Base-by-base conservation (phyloP, 2,797 vertebrate species). In the Danio jaintianensis region DNA sequence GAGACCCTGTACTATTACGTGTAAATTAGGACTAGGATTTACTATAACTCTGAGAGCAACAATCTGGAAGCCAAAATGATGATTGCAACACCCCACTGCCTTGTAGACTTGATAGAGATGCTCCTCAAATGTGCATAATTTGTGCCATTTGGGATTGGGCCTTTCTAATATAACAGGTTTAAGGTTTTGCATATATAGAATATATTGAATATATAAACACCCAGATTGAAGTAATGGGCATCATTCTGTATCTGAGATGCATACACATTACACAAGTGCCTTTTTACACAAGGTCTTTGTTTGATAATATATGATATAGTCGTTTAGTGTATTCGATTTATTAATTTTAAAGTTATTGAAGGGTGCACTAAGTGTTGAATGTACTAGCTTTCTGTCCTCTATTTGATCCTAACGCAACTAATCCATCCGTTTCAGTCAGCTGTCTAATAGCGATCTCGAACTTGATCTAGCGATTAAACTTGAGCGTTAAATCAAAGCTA, bases 391-490 rank as follows among this genome's bases (percentile, higher is more conserved):
- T 56, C 36, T 43, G 13, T 56, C 53, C 40, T 58, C 18, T 43
- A 7, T 43, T 71, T 56, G 11, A 71, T 53, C n/a, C 7, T 56
- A 22, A 71, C 9, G n/a, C 10, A 42, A 63, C 38, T 18, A 42
- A 43, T 5, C 4, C 15, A 69, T 18, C 9, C 38, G 36, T 12
- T 56, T 71, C 2, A 64, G 40, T 64, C 38, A 15, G n/a, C 18
- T 18, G 52, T 71, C 69, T 38, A 67, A 29, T 64, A 15, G 42
- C 18, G 1, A 42, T 64, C 69, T 73, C 47, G 9, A 45, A 61
- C 53, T 63, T 45, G 20, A 52, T 45, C 9, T 47, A 7, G 45
- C 7, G 45, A 47, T 47, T 47, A 47, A 47, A 47, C 29, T 15
- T 45, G 11, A 29, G n/a, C 9, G 5, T 18, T 45, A 67, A 63